Percentiles rank a stretch among this genome's conserved stretches.
These are phyloP conservation scores for Calliscelio sp. DNA, from an alignment of 2,888 invertebrate genomes.

Conservation along the genomic window DNA sequence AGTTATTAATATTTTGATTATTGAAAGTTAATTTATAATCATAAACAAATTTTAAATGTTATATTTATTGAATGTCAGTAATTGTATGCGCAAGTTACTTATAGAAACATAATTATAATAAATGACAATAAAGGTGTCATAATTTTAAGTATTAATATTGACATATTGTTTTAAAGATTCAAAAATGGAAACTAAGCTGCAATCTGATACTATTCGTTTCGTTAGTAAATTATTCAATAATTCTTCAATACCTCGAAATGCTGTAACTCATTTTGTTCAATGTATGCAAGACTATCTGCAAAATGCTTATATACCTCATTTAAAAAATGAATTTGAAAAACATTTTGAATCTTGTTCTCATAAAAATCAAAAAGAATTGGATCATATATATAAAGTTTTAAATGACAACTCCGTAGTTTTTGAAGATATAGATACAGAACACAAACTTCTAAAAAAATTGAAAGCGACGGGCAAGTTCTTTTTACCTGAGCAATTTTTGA, in stretches of 20 bases:
- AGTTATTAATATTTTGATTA: too few relatives aligned
- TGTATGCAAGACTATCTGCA: background rate
- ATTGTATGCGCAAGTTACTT: too few relatives aligned
- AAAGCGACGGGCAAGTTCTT: background rate
- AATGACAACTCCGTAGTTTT: background rate
- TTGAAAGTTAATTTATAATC: too few relatives aligned
- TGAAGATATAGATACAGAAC: conserved; percentile 3
- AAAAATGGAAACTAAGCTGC: background rate
- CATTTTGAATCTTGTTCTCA: background rate
- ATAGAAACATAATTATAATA: background rate
- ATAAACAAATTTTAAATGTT: too few relatives aligned
- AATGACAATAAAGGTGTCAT: background rate
- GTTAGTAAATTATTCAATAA: conserved; percentile 12
- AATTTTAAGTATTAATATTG: too few relatives aligned
- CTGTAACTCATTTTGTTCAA: background rate
- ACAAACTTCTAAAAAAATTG: conserved; percentile 2
- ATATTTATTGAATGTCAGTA: too few relatives aligned
- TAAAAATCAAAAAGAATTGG: background rate
- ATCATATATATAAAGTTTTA: conserved; percentile 6
- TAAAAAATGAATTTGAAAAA: background rate
- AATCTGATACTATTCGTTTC: background rate
- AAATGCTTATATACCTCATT: background rate
- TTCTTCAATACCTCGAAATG: background rate
- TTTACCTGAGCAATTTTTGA: background rate
- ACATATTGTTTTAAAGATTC: background rate